Conservation (phyloP, 2,113 vertebrate genomes). For the Prunella himalayana region DNA sequence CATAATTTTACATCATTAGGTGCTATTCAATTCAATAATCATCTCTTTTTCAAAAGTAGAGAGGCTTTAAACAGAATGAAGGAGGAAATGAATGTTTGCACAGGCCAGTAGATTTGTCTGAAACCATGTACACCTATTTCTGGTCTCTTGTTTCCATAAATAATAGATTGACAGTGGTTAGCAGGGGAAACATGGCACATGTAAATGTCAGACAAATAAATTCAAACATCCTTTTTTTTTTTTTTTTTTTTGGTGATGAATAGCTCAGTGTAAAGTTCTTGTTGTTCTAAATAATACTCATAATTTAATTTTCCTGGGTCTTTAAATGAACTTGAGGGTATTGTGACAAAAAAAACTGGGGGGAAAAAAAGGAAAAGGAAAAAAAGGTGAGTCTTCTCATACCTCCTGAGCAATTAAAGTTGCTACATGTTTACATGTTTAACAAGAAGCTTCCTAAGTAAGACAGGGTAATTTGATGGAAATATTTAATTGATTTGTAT, state of each 20-base stretch:
- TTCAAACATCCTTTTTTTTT: not conserved
- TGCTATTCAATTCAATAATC: not conserved
- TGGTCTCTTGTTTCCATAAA: slow-evolving; percentile 59
- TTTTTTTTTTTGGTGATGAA: not conserved
- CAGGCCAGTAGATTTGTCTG: slow-evolving; percentile 26
- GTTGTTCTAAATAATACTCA: slow-evolving; percentile 20
- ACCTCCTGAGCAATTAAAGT: not conserved
- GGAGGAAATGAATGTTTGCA: slow-evolving; percentile 42
- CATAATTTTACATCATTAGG: slow-evolving; percentile 8
- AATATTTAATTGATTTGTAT: not conserved
- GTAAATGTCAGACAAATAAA: slow-evolving; percentile 47
- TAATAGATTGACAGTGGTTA: slow-evolving; percentile 50
- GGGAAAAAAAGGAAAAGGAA: rapidly evolving
- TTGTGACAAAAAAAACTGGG: not conserved
- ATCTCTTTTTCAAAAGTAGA: slow-evolving; percentile 32
- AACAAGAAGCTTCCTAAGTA: not conserved
- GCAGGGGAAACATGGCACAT: not conserved
- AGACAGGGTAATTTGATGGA: not conserved
- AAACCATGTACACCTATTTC: slow-evolving; percentile 55
- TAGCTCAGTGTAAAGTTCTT: not conserved
- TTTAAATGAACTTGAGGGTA: slow-evolving; percentile 25
- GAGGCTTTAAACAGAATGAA: slow-evolving; percentile 38
- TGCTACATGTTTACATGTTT: not conserved
- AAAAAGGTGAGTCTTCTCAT: not conserved
- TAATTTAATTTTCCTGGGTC: slow-evolving; percentile 4